Evolutionary conservation across 2,888 invertebrate genomes (phyloP).

Genomic region (Ametastegia equiseti): DNA sequence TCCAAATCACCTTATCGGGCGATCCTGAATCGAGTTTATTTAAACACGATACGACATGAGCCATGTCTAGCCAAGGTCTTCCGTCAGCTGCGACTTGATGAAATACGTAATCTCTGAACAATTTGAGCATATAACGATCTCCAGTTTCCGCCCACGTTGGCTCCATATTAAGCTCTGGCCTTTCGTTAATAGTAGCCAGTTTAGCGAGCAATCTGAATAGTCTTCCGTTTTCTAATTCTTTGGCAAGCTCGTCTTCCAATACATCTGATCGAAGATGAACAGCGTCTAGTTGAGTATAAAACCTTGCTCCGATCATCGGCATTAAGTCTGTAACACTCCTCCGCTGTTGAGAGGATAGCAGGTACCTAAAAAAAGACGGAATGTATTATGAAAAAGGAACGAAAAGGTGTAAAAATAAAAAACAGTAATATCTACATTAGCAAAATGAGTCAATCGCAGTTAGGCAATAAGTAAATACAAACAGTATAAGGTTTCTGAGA

Average conservation of each 20-base stretch:
- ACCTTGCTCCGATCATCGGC: conserved; percentile 99
- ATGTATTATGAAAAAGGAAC: conserved; percentile 43
- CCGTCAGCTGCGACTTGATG: conserved; percentile 96
- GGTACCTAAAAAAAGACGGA: conserved; percentile 80
- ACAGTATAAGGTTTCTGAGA: conserved; percentile 96
- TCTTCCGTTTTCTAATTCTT: conserved; percentile 97
- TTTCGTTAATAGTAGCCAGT: conserved; percentile 95
- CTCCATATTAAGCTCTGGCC: conserved; percentile 97
- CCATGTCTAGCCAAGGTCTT: conserved; percentile 97
- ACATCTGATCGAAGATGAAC: conserved; percentile 92
- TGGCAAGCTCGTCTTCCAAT: conserved; percentile 92
- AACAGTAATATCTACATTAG: neutral
- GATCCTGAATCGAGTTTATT: conserved; percentile 94
- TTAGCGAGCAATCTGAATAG: conserved; percentile 94
- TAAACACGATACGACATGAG: conserved; percentile 94
- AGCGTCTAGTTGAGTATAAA: conserved; percentile 96
- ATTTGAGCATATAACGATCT: conserved; percentile 97
- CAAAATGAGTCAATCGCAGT: neutral
- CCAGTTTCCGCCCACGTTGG: conserved; percentile 98
- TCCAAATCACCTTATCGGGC: conserved; percentile 82
- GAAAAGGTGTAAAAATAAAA: conserved; percentile 49
- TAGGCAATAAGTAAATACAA: conserved; percentile 69
- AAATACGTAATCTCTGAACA: conserved; percentile 98
- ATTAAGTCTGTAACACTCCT: conserved; percentile 96
- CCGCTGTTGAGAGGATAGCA: conserved; percentile 82